Conservation (phyloP, 1,140 invertebrate species). For the Magallana ariakensis region DNA sequence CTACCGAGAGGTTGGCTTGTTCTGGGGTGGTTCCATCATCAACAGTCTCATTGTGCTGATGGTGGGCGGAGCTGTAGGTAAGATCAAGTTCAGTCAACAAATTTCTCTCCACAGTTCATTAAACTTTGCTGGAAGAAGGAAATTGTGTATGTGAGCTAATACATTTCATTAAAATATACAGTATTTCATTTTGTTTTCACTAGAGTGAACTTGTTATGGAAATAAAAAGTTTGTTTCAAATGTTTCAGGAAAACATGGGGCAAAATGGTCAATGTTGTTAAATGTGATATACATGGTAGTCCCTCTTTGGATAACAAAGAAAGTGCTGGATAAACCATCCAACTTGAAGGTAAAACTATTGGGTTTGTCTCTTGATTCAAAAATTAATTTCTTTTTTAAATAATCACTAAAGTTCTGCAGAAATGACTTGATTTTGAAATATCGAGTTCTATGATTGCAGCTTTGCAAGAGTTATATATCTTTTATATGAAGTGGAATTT, state of each 20-base stretch:
- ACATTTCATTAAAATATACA: neutral
- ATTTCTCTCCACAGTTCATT: neutral
- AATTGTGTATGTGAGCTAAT: neutral
- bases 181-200: neutral
- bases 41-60: constrained; percentile 69
- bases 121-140: neutral
- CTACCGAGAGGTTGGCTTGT: constrained; percentile 64
- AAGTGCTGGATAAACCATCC: neutral
- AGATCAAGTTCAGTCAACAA: neutral
- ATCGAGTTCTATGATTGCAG: too few relatives aligned
- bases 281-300: constrained; percentile 28
- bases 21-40: constrained; percentile 70
- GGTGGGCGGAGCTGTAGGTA: constrained; percentile 64
- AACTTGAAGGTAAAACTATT: neutral
- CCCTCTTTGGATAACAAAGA: constrained; percentile 10
- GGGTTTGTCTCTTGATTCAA: too few relatives aligned
- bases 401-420: too few relatives aligned
- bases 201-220: neutral
- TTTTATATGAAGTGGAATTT: too few relatives aligned
- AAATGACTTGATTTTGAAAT: too few relatives aligned
- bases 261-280: constrained; percentile 23
- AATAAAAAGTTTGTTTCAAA: neutral
- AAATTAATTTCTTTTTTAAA: too few relatives aligned
- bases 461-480: too few relatives aligned
- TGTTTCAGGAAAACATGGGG: constrained; percentile 23